Conservation (phyloP, 2,888 invertebrate species). For the Ennomos fuscantarius region DNA sequence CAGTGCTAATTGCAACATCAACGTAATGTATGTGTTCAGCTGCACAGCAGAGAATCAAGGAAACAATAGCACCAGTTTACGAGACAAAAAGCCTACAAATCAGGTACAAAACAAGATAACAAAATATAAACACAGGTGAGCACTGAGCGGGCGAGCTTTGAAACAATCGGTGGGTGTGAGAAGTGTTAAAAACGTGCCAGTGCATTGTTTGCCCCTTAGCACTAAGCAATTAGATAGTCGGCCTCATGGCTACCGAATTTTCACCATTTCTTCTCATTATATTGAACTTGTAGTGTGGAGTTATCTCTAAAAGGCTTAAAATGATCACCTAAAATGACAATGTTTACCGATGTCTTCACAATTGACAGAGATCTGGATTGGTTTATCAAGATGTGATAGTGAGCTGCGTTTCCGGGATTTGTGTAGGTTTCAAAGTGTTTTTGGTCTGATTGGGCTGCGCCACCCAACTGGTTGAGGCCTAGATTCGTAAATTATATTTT, state of each 20-base stretch:
- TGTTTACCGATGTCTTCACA: too few relatives aligned
- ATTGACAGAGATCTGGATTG: too few relatives aligned
- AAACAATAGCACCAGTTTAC: slow-evolving; percentile 33
- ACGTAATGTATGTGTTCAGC: slow-evolving; percentile 4
- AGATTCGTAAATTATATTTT: too few relatives aligned
- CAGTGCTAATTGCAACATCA: slow-evolving; percentile 13
- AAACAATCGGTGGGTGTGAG: slow-evolving; percentile 61
- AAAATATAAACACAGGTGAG: slow-evolving; percentile 69
- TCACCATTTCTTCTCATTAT: slow-evolving; percentile 15
- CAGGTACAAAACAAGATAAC: slow-evolving; percentile 48
- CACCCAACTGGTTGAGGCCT: too few relatives aligned
- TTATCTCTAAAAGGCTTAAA: too few relatives aligned
- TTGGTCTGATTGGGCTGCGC: too few relatives aligned
- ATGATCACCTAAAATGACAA: too few relatives aligned
- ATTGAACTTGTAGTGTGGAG: not conserved
- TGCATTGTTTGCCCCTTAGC: slow-evolving; percentile 56
- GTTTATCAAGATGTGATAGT: too few relatives aligned
- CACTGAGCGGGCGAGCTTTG: slow-evolving; percentile 22
- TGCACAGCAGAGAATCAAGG: slow-evolving; percentile 20
- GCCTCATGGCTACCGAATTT: slow-evolving; percentile 48
- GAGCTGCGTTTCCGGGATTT: too few relatives aligned
- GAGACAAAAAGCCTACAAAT: slow-evolving; percentile 38
- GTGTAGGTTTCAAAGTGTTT: too few relatives aligned
- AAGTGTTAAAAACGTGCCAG: slow-evolving; percentile 56
- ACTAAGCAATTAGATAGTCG: slow-evolving; percentile 51